Evolutionary conservation across 2,797 vertebrate species (phyloP), one percentile per base, ranked within the genome.

Genomic region (Alfaro cultratus): DNA sequence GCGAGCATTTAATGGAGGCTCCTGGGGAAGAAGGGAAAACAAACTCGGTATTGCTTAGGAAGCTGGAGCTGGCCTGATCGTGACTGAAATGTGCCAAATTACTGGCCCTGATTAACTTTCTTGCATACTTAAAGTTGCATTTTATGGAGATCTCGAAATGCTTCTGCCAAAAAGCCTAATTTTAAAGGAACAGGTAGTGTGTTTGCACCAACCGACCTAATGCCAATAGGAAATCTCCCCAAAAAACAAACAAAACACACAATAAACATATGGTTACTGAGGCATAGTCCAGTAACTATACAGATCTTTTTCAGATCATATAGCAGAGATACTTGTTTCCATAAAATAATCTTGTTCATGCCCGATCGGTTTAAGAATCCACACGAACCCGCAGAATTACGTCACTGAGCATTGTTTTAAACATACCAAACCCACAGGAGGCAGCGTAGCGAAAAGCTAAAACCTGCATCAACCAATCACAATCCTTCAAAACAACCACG

Each of bases 1-100:
- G 0, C 97, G 95, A 0, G 79, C 83, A 9, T 70, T 79, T 49
- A 53, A 80, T 29, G 78, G 51, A 74, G 81, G 60, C 46, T 78
- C 80, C 94, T 95, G 74, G 39, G 51, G 41, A 72, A 46, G 26
- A 76, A 36, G 12, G 1, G 2, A 16, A 31, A 34, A 72, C 0
- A 5, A 12, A 9, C 10, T 67, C 3, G 0, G 2, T 1, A 18
- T 77, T 39, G 53, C 11, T 51, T 13, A 29, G 29, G 60, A 2
- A 41, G 39, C 41, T 47, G 29, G 73, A 76, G 3, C 62, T 3
- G 29, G 64, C 18, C 45, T 34, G 16, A 49, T 49, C 0, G 46
- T 21, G 47, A 73, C 23, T 23, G 5, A 73, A 26, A 74, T 43
- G 18, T 43, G 39, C 11, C 67, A 70, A 13, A 70, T 29, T 70